Evolutionary conservation across 2,113 vertebrate genomes (phyloP).

Genomic region (Cnemophilus loriae): DNA sequence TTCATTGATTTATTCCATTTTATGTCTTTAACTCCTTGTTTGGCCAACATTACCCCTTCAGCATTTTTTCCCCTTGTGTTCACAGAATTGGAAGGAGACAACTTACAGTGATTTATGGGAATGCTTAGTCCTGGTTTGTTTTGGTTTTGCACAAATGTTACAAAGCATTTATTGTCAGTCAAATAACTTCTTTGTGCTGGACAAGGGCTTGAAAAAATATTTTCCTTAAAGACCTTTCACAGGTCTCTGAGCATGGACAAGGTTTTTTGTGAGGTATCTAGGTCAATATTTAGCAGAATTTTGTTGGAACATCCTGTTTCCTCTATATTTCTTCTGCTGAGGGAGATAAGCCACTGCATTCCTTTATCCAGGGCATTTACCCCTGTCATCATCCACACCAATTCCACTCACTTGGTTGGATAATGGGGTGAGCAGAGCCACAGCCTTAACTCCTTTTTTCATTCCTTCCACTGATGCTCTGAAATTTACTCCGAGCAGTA

Average conservation of each 20-base stretch:
- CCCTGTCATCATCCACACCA: neutral
- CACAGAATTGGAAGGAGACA: neutral
- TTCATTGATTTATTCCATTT: neutral
- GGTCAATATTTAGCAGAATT: slow-evolving; percentile 15
- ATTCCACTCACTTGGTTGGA: neutral
- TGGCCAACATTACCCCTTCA: neutral
- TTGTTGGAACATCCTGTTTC: slow-evolving; percentile 25
- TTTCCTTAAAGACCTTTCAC: neutral
- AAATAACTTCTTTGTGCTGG: neutral
- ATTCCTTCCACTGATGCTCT: neutral
- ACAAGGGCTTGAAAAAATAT: neutral
- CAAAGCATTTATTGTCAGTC: neutral
- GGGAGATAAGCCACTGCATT: slow-evolving; percentile 8
- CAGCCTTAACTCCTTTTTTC: neutral
- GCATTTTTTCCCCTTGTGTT: neutral
- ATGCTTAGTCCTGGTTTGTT: neutral
- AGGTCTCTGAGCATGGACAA: neutral
- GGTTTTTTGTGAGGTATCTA: neutral
- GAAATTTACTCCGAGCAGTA: neutral
- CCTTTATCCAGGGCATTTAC: neutral
- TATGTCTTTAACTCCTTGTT: neutral
- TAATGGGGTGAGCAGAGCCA: neutral
- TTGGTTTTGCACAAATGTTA: neutral
- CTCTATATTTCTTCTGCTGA: neutral
- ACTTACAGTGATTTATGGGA: neutral